Percentiles rank a stretch among this genome's conserved stretches.
phyloP scores from a whole-genome alignment of 2,888 invertebrate genomes.

The Drosophila sordidula region DNA sequence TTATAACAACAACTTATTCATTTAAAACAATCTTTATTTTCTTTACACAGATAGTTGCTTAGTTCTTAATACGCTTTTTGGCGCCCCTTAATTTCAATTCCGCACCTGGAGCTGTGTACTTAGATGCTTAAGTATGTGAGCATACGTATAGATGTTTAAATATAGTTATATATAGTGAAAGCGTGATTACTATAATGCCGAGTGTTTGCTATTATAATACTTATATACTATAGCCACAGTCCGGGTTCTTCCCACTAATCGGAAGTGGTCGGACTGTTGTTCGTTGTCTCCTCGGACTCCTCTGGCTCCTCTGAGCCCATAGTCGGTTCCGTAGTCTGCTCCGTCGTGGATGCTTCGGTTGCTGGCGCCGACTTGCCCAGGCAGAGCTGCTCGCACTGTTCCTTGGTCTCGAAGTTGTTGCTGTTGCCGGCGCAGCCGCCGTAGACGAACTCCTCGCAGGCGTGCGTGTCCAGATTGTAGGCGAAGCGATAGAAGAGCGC shows the following conservation, averaged over 20 bases:
- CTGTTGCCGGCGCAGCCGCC: slow-evolving; percentile 92
- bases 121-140: background rate
- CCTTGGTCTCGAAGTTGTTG: slow-evolving; percentile 90
- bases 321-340: slow-evolving; percentile 23
- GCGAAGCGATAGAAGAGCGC: slow-evolving; percentile 85
- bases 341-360: slow-evolving; percentile 25
- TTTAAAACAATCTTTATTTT: background rate
- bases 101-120: slow-evolving; percentile 9
- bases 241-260: slow-evolving; percentile 14
- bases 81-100: background rate
- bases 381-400: slow-evolving; percentile 88
- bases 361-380: slow-evolving; percentile 26
- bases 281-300: slow-evolving; percentile 3
- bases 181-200: background rate
- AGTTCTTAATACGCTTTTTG: background rate
- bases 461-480: slow-evolving; percentile 75
- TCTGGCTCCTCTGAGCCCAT: slow-evolving; percentile 29
- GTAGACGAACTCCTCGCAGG: slow-evolving; percentile 91
- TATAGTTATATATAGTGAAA: background rate
- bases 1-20: no score
- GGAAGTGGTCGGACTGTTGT: background rate
- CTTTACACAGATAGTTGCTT: background rate
- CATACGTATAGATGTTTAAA: background rate
- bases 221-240: slow-evolving; percentile 28
- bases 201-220: slow-evolving; percentile 3